Evolutionary conservation across 53 echinoderm and acorn worm genomes (phyloP), one percentile per base, ranked within the genome.

Genomic region (Zoroaster sp.): DNA sequence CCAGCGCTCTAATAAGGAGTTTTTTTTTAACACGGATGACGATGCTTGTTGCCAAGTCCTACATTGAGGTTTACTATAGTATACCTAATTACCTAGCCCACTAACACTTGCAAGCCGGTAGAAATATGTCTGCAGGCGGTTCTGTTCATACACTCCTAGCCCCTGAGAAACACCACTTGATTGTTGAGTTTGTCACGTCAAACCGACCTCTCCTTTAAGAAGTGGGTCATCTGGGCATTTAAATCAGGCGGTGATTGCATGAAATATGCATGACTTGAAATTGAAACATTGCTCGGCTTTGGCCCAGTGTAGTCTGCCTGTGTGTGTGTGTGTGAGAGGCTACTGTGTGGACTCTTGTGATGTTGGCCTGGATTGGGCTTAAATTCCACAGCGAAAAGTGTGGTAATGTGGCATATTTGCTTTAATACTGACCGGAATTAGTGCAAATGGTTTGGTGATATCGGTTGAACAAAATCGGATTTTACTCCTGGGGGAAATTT

Each of bases 151-250:
- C 81, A 31, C 37, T 81, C 42, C 67, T 25, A 42, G 67, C 66
- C 67, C 41, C 66, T 66, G 81, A 42, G 81, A 66, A 81, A 81
- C 81, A 81, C 81, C 81, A 81, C 81, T 81, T 81, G 81, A 81
- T 81, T 81, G 81, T 81, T 67, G 81, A 67, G 55, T 81, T 81
- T 81, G 81, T 67, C 81, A 81, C 67, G 81, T 81, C 81, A 63
- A 66, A 66, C 67, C 67, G 67, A 81, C 81, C 81, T 81, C 81
- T 54, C 42, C 28, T 28, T 25, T 40, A 66, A 81, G 66, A 81
- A 81, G 81, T 81, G 67, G 81, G 81, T 81, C 81, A 81, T 81
- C 37, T 67, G 81, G 81, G 81, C 81, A 66, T 81, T 81, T 81
- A 81, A 81, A 81, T 81, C 67, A 66, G 81, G 55, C 65, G 81